phyloP scores from a whole-genome alignment of 2,797 vertebrate genomes.

The Platyrinchus mystaceus region DNA sequence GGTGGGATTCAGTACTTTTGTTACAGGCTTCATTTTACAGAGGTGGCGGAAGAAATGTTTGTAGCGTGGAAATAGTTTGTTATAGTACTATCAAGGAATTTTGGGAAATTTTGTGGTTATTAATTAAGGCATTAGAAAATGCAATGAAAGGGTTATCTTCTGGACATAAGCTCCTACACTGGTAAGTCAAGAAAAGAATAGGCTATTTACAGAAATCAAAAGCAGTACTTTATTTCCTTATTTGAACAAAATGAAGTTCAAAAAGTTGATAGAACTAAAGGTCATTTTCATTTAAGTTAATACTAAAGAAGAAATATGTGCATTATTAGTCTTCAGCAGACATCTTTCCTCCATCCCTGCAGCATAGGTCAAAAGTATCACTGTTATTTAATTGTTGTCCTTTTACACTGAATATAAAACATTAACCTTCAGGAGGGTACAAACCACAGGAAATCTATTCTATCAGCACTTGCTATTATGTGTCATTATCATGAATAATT shows the following conservation, averaged over 20 bases:
- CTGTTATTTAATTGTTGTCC: slow-evolving; percentile 17
- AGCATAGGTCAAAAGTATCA: slow-evolving; percentile 15
- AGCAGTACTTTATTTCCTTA: not conserved
- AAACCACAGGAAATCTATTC: slow-evolving; percentile 25
- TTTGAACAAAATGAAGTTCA: not conserved
- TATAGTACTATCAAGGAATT: not conserved
- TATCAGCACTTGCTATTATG: slow-evolving; percentile 29
- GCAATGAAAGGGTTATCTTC: not conserved
- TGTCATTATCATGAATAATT: slow-evolving; percentile 60
- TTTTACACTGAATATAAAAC: not conserved
- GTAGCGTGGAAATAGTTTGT: not conserved
- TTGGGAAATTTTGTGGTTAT: not conserved
- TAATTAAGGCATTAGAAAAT: not conserved
- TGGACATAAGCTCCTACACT: not conserved
- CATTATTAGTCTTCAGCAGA: not conserved
- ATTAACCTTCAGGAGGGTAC: slow-evolving; percentile 41
- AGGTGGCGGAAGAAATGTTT: rapidly evolving
- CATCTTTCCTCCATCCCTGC: not conserved
- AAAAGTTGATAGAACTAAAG: not conserved
- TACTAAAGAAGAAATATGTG: not conserved
- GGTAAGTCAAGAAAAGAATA: not conserved
- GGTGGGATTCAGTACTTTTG: not conserved
- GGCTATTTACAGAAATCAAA: not conserved
- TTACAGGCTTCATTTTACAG: not conserved
- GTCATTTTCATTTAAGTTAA: not conserved